Conservation (phyloP, 2,888 invertebrate species). For the Zhuqinia jingwanae region DNA sequence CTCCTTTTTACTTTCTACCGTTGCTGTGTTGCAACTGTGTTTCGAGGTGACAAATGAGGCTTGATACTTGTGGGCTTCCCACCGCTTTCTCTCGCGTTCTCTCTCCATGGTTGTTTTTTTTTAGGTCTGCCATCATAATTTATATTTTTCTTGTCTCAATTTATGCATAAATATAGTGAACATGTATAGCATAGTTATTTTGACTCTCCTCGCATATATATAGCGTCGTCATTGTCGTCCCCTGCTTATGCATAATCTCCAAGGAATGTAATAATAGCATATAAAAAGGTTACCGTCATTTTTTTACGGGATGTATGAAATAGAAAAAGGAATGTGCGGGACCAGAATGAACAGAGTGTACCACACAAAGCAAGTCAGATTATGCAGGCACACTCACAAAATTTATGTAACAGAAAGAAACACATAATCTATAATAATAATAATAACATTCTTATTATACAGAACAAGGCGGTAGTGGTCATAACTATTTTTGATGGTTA, state of each 20-base stretch:
- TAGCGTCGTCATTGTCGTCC: no score
- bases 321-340: neutral
- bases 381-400: neutral
- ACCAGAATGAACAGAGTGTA: no score
- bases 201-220: neutral
- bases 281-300: constrained; percentile 49
- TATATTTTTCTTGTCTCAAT: constrained; percentile 68
- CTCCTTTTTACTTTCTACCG: constrained; percentile 2
- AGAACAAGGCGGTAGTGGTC: no score
- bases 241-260: neutral
- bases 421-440: no score
- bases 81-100: constrained; percentile 65
- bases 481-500: no score
- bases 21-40: constrained; percentile 5
- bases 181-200: neutral
- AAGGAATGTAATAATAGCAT: constrained; percentile 13
- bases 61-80: constrained; percentile 72
- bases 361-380: neutral
- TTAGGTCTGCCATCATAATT: constrained; percentile 75
- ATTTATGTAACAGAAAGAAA: neutral
- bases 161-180: neutral
- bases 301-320: constrained; percentile 8
- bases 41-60: constrained; percentile 76
- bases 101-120: constrained; percentile 68
- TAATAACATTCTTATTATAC: no score